These are phyloP conservation scores for Paragorgia papillata DNA, from an alignment of 92 coral and sea anemone species.

Conservation along the genomic window DNA sequence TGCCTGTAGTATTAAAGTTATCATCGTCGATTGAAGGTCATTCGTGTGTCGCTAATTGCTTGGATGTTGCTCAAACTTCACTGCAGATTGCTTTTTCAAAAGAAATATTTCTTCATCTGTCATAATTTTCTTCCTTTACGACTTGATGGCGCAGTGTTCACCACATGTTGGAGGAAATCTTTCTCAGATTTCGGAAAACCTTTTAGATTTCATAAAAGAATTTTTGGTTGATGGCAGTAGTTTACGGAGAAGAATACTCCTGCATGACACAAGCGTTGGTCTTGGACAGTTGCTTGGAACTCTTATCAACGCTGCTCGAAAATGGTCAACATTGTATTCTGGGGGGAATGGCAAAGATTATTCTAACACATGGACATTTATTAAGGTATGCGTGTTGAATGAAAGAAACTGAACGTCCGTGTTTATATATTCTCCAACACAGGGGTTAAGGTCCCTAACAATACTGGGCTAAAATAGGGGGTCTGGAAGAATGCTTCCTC, in stretches of 20 bases:
- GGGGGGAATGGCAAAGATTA: background rate
- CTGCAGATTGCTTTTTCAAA: conserved; percentile 11
- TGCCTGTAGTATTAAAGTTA: background rate
- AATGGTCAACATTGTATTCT: conserved; percentile 1
- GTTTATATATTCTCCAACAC: no score
- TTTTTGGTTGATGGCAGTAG: conserved; percentile 2
- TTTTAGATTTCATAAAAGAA: conserved; percentile 12
- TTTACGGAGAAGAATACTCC: background rate
- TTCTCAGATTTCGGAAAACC: conserved; percentile 16
- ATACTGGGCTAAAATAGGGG: no score
- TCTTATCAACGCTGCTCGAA: background rate
- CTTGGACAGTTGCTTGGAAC: conserved; percentile 17
- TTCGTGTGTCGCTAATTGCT: conserved; percentile 10
- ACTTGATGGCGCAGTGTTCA: conserved; percentile 19
- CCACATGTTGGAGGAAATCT: conserved; percentile 2
- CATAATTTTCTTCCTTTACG: conserved; percentile 16
- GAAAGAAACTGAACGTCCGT: no score
- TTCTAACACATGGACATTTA: conserved; percentile 18
- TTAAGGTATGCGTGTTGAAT: conserved; percentile 27
- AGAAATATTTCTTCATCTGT: conserved; percentile 10
- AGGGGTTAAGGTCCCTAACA: no score
- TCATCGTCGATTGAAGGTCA: conserved; percentile 5
- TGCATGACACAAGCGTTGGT: background rate
- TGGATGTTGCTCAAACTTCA: conserved; percentile 22
- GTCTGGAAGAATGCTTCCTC: no score